Evolutionary conservation across 2,797 vertebrate genomes (phyloP).

Genomic region (Heteromormyrus szaboi): DNA sequence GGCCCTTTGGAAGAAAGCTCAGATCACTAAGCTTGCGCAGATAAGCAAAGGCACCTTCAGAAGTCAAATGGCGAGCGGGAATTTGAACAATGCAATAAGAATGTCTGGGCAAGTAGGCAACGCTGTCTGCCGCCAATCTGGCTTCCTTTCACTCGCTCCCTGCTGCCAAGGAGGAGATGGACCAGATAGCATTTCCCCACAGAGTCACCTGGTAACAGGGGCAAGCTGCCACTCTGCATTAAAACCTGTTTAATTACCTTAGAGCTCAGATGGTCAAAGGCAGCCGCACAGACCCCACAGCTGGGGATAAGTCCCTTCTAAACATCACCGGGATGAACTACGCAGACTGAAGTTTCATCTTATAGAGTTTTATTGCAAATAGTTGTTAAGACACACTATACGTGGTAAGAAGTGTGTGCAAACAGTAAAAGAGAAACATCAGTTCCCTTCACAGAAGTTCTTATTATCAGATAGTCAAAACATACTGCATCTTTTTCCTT

Average conservation of each 20-base stretch:
- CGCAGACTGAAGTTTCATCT: background rate
- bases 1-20: background rate
- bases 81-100: conserved; percentile 54
- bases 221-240: background rate
- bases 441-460: background rate
- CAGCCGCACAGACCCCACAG: background rate
- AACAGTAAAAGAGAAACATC: background rate
- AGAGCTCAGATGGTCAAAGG: background rate
- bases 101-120: conserved; percentile 59
- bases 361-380: background rate
- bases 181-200: conserved; percentile 27
- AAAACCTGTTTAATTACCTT: conserved; percentile 19
- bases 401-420: background rate
- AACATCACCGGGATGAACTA: background rate
- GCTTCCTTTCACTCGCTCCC: background rate
- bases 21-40: background rate
- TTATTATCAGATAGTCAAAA: background rate
- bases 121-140: conserved; percentile 38
- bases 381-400: background rate
- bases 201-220: conserved; percentile 18
- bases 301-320: background rate
- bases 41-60: conserved; percentile 25
- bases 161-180: conserved; percentile 29
- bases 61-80: conserved; percentile 44
- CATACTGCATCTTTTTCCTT: background rate